Evolutionary conservation across 1,140 invertebrate species (phyloP).

Genomic region (Aphidius gifuensis): DNA sequence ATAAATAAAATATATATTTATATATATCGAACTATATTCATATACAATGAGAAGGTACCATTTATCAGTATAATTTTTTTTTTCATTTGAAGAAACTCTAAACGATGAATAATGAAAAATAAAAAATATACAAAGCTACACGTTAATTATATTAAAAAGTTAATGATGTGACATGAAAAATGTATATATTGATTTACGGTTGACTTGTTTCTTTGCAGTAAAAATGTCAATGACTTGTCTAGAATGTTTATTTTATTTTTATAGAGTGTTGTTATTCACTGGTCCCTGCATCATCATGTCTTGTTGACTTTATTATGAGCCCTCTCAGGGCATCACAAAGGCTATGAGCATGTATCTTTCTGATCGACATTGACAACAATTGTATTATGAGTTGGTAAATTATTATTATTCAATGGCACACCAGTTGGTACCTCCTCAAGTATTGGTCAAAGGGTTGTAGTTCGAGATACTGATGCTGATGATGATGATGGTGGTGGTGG

Average conservation of each 20-base stretch:
- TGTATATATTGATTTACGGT: too few species aligned
- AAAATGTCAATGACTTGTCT: constrained; percentile 7
- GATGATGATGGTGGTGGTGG: constrained; percentile 42
- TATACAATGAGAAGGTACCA: too few species aligned
- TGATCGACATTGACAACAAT: constrained; percentile 46
- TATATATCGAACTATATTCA: too few species aligned
- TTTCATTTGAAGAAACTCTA: too few species aligned
- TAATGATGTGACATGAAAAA: too few species aligned
- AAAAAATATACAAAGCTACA: too few species aligned
- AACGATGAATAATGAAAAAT: too few species aligned
- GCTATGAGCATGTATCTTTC: constrained; percentile 52
- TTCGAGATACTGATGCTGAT: constrained; percentile 44
- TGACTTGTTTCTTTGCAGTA: too few species aligned
- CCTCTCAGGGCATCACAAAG: constrained; percentile 36
- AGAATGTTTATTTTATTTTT: background rate
- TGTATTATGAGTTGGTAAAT: constrained; percentile 38
- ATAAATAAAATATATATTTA: too few species aligned
- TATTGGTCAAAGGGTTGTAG: constrained; percentile 53
- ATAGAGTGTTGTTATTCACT: constrained; percentile 11
- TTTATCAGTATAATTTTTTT: too few species aligned
- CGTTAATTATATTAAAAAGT: too few species aligned
- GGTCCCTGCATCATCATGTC: constrained; percentile 21
- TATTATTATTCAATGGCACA: constrained; percentile 43
- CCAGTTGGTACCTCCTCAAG: constrained; percentile 52
- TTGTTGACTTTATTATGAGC: constrained; percentile 30